Conservation (phyloP, 1,140 invertebrate genomes). For the Episyrphus balteatus region DNA sequence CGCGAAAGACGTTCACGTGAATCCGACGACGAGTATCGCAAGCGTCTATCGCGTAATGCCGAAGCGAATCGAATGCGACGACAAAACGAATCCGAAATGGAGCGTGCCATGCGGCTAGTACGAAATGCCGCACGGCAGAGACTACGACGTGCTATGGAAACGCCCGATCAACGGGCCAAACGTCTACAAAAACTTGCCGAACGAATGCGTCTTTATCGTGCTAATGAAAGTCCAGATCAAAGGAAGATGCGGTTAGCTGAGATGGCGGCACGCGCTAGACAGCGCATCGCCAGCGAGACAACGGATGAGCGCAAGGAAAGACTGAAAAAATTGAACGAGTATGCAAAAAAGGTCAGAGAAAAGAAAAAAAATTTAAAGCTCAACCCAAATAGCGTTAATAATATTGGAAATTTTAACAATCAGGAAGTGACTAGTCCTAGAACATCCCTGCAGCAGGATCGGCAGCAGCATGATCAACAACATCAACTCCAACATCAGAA, state of each 20-base stretch:
- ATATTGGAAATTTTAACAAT: constrained; percentile 33
- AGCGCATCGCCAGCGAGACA: constrained; percentile 42
- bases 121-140: constrained; percentile 33
- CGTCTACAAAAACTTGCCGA: constrained; percentile 41
- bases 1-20: constrained; percentile 32
- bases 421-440: constrained; percentile 16
- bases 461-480: constrained; percentile 7
- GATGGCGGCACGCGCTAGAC: constrained; percentile 41
- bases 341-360: constrained; percentile 36
- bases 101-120: constrained; percentile 32
- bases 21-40: constrained; percentile 33
- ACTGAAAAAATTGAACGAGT: constrained; percentile 36
- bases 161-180: constrained; percentile 38
- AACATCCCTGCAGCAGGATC: constrained; percentile 5
- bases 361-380: constrained; percentile 34
- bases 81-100: constrained; percentile 32
- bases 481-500: constrained; percentile 10
- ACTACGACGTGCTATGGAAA: constrained; percentile 36
- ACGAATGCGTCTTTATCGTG: constrained; percentile 32
- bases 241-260: constrained; percentile 39
- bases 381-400: constrained; percentile 15
- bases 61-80: constrained; percentile 32
- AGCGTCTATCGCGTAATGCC: constrained; percentile 29
- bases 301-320: constrained; percentile 40
- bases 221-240: constrained; percentile 40